A percentile compares a stretch with the other conserved stretches of the same genome.
phyloP scores from a whole-genome alignment of 2,113 vertebrate species.

The Microcebus griseorufus region DNA sequence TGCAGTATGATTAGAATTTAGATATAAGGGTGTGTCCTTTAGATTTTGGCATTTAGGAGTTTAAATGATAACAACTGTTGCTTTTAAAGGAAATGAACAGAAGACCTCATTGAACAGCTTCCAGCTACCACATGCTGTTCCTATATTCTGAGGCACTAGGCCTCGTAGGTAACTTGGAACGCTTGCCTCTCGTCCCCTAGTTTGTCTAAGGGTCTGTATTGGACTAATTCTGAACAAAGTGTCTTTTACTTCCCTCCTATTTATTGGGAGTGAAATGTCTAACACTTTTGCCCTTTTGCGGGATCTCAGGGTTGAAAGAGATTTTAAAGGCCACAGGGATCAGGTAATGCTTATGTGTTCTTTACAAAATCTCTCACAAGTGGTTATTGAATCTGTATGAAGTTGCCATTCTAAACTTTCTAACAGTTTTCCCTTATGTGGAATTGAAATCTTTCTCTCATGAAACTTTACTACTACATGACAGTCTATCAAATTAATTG shows the following conservation, averaged over 20 bases:
- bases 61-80: background rate
- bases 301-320: background rate
- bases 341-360: background rate
- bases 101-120: background rate
- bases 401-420: constrained; percentile 11
- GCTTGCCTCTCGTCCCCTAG: background rate
- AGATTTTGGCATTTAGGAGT: background rate
- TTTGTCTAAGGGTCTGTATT: background rate
- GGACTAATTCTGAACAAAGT: background rate
- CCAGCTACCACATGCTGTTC: background rate
- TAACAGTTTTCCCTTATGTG: background rate
- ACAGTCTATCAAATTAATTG: background rate
- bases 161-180: background rate
- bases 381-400: background rate
- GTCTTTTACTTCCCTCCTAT: background rate
- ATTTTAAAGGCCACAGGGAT: background rate
- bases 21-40: background rate
- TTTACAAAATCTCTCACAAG: background rate
- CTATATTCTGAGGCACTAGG: background rate
- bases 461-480: background rate
- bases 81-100: constrained; percentile 29
- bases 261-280: background rate
- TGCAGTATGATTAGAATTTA: background rate
- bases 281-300: background rate
- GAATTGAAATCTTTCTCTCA: background rate